Evolutionary conservation across 2,888 invertebrate genomes (phyloP), one percentile per base, ranked within the genome.

Genomic region (Drosophila anomalipes): DNA sequence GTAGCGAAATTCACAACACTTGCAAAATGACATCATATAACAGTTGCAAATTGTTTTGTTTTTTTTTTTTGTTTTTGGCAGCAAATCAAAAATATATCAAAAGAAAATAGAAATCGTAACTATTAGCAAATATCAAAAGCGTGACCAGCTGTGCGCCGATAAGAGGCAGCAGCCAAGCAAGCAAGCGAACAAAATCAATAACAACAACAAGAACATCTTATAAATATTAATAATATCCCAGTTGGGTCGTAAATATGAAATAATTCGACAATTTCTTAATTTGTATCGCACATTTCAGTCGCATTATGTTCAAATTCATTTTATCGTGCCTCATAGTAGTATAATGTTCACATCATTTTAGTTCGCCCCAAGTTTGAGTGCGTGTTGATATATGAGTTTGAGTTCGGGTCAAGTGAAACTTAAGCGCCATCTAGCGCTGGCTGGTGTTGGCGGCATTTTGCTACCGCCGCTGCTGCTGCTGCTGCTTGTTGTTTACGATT

Each of bases 231-330:
- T 82, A 75, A n/a, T 1, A 2, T 28, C 26, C 44, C 49, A 54
- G 63, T 70, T 58, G 41, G 61, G 51, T 74, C 82, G 72, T 69
- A 80, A 80, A 79, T 77, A 73, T 77, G 65, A 82, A 89, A 87
- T 86, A 87, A 84, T 84, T 87, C 71, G 77, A 88, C 86, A 90
- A 88, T 90, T 90, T 86, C 86, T 80, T 87, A 90, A 89, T 90
- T 87, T 86, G 83, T 76, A 80, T 82, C 64, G 84, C 59, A 67
- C 79, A 82, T 81, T 83, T 81, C 68, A 72, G 22, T 53, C 61
- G 79, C 75, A 79, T 86, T 77, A 83, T 81, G 83, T 72, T 53
- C 65, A 41, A 59, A 64, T 69, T 65, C 62, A 60, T 71, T 79
- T 89, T 79, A 84, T 81, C 77, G 73, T 56, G 71, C 19, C 47